A percentile compares a stretch with the other conserved stretches of the same genome.
These are phyloP conservation scores for Montipora capricornis DNA, from an alignment of 64 coral and sea anemone genomes.

Conservation along the genomic window DNA sequence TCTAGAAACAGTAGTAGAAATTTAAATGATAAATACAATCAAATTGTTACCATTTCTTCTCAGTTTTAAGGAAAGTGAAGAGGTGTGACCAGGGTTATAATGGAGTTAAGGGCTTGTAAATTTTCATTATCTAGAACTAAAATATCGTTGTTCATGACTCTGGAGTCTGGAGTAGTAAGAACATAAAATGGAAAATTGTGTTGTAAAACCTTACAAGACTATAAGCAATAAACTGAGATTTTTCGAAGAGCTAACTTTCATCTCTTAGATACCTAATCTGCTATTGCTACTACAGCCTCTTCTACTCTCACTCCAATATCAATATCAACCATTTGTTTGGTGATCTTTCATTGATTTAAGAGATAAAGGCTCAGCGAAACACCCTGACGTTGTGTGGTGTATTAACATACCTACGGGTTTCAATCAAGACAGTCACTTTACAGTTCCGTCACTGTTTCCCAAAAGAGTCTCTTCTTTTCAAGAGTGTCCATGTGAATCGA, in stretches of 20 bases:
- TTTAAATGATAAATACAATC: neutral
- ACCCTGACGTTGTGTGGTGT: neutral
- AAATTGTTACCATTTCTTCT: neutral
- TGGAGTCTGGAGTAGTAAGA: neutral
- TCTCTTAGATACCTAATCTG: neutral
- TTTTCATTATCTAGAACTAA: neutral
- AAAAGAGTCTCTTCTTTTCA: too few species aligned
- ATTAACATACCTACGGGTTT: neutral
- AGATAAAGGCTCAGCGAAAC: neutral
- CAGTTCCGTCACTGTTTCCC: too few species aligned
- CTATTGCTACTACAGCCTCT: neutral
- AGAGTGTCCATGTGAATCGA: too few species aligned
- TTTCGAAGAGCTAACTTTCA: neutral
- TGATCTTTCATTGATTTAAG: neutral
- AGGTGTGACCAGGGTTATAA: neutral
- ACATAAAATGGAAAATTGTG: neutral
- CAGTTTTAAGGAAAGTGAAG: neutral
- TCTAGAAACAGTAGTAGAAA: neutral
- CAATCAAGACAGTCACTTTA: neutral
- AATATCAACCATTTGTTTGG: neutral
- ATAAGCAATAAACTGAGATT: neutral
- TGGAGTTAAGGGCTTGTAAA: neutral
- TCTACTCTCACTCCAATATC: neutral
- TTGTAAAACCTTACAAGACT: neutral
- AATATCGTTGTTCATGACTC: neutral